A percentile compares a stretch with the other conserved stretches of the same genome.
These are phyloP conservation scores for Acrocephalus kingi DNA, from an alignment of 2,113 vertebrate species.

Conservation along the genomic window DNA sequence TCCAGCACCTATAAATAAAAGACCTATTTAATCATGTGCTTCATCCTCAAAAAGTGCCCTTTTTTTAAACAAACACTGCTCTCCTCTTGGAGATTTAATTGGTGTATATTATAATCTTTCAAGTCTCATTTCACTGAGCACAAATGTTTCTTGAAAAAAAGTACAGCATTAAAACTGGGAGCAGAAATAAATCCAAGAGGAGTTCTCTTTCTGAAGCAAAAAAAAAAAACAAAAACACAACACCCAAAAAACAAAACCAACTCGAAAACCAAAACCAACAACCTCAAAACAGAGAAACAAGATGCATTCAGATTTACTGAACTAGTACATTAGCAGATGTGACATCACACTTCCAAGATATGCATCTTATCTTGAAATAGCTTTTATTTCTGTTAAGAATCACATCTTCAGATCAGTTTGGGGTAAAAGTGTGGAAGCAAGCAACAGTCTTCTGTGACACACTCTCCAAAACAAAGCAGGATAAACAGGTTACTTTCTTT, in stretches of 20 bases:
- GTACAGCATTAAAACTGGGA: background rate
- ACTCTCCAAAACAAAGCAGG: background rate
- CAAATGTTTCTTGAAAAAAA: background rate
- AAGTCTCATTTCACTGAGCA: background rate
- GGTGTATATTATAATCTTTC: background rate
- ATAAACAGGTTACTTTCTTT: background rate
- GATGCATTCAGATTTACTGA: background rate
- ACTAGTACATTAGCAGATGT: background rate
- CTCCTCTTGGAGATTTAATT: background rate
- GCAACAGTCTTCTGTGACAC: background rate
- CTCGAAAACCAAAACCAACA: background rate
- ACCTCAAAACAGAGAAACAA: background rate
- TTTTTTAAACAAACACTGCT: background rate
- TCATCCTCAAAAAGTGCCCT: background rate
- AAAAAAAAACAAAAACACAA: background rate
- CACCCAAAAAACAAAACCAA: too few relatives aligned
- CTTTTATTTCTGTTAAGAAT: background rate
- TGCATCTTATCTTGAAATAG: background rate
- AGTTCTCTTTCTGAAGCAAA: background rate
- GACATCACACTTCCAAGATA: background rate
- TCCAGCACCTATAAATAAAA: conserved; percentile 80
- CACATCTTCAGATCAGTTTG: background rate
- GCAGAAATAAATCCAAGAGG: background rate
- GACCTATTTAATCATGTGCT: background rate
- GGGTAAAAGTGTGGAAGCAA: background rate